Conservation (phyloP, 2,888 invertebrate species). For the Drosophila koepferae region DNA sequence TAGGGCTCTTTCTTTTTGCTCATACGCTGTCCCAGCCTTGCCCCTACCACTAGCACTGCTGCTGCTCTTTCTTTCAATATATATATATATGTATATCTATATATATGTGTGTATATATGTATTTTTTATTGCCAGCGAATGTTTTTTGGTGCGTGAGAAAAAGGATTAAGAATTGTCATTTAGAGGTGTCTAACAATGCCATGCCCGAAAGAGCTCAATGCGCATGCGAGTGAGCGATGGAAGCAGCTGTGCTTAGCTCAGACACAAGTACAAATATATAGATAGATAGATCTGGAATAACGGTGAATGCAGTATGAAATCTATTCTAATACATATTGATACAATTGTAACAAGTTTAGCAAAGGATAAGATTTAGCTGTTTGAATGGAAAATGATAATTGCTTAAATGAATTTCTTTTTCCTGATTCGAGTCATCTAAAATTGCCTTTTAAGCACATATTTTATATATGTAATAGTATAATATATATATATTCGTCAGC, state of each 20-base stretch:
- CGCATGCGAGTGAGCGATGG: conserved; percentile 22
- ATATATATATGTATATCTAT: not conserved
- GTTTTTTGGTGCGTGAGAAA: conserved; percentile 78
- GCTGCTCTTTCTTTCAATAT: conserved; percentile 12
- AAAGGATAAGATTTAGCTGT: no score
- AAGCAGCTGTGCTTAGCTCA: conserved; percentile 42
- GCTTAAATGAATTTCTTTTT: no score
- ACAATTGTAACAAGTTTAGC: not conserved
- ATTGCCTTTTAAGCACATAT: no score
- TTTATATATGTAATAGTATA: no score
- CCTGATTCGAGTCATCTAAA: no score
- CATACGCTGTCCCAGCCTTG: not conserved
- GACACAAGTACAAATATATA: not conserved
- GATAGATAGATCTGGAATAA: not conserved
- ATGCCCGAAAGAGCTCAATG: conserved; percentile 25
- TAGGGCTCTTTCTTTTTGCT: conserved; percentile 22
- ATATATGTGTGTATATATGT: conserved; percentile 2
- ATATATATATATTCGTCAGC: not conserved
- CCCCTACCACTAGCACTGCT: not conserved
- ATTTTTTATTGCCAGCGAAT: conserved; percentile 63
- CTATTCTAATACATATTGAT: not conserved
- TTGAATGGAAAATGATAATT: not conserved
- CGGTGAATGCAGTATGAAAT: not conserved
- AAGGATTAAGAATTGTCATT: conserved; percentile 73
- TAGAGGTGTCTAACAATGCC: conserved; percentile 37